Evolutionary conservation across 2,797 vertebrate species (phyloP).

Genomic region (Vipera latastei): DNA sequence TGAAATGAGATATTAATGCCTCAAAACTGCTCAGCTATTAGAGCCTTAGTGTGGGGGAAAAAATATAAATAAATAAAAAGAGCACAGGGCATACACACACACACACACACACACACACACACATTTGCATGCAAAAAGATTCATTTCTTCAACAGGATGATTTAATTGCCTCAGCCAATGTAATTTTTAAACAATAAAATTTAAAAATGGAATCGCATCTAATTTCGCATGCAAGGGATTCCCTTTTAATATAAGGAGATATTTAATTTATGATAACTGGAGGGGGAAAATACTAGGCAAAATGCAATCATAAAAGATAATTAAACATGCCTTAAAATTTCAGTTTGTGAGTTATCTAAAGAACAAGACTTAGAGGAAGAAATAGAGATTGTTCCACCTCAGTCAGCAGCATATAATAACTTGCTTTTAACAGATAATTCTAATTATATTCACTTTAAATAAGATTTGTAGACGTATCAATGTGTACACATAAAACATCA

Average conservation of each 20-base stretch:
- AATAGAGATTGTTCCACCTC: constrained; percentile 40
- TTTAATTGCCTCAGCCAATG: constrained; percentile 27
- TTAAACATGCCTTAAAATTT: constrained; percentile 37
- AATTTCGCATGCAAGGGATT: constrained; percentile 42
- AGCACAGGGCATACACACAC: background rate
- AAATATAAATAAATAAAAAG: constrained; percentile 24
- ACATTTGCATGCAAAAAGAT: background rate
- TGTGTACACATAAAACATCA: constrained; percentile 25
- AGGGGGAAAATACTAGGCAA: constrained; percentile 5
- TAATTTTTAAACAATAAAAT: constrained; percentile 35
- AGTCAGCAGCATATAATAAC: constrained; percentile 38
- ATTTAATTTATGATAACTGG: constrained; percentile 35
- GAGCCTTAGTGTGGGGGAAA: background rate
- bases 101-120: background rate
- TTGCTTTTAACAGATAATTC: constrained; percentile 46
- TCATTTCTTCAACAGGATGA: constrained; percentile 5
- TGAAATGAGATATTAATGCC: constrained; percentile 7
- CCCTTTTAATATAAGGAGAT: constrained; percentile 35
- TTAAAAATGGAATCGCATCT: constrained; percentile 2
- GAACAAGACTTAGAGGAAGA: constrained; percentile 41
- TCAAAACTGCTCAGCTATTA: background rate
- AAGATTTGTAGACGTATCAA: constrained; percentile 33
- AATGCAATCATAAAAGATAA: constrained; percentile 38
- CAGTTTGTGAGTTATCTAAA: constrained; percentile 45
- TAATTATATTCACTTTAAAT: constrained; percentile 61